These are phyloP conservation scores for Agelaius phoeniceus DNA, from an alignment of 2,113 vertebrate genomes.

Conservation along the genomic window DNA sequence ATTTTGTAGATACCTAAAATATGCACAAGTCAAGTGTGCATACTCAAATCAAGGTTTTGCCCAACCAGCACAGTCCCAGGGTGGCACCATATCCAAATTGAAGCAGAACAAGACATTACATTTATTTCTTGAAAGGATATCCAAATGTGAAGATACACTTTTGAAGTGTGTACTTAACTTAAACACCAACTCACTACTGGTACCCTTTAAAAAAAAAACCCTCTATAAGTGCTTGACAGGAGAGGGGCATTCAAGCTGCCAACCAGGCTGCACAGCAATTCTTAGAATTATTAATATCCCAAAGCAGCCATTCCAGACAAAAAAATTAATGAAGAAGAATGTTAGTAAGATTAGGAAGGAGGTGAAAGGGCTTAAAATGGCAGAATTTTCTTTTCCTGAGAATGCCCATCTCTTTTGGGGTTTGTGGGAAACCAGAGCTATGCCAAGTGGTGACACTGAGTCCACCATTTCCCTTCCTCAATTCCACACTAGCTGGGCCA, in stretches of 20 bases:
- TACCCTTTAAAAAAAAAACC: background rate
- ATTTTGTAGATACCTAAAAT: background rate
- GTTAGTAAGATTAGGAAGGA: background rate
- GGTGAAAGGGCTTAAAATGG: background rate
- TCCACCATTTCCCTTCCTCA: background rate
- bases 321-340: background rate
- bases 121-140: background rate
- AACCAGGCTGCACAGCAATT: background rate
- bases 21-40: background rate
- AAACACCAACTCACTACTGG: background rate
- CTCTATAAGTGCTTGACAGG: background rate
- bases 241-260: background rate
- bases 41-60: background rate
- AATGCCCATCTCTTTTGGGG: background rate
- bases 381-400: background rate
- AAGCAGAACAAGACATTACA: background rate
- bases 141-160: background rate
- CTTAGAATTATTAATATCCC: background rate
- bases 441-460: background rate
- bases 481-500: background rate
- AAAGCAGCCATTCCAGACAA: background rate
- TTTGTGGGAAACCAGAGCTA: background rate
- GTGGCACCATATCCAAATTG: background rate
- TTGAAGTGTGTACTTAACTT: background rate
- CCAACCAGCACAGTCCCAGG: background rate